Evolutionary conservation across 2,797 vertebrate species (phyloP).

Genomic region (Atherinosoma microstoma): DNA sequence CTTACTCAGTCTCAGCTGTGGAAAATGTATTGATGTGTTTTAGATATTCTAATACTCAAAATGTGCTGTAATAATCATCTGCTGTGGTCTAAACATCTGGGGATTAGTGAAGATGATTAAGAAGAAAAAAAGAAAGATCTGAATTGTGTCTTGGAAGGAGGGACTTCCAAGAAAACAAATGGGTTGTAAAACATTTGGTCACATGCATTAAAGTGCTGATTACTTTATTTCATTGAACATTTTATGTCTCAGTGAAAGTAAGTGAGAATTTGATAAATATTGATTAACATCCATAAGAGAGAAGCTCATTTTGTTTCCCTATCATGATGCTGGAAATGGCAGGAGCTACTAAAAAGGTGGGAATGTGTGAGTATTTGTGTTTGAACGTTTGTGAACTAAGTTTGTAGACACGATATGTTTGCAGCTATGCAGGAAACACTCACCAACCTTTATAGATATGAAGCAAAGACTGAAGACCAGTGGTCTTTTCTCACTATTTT

Average conservation of each 20-base stretch:
- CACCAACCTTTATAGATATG: neutral
- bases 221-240: neutral
- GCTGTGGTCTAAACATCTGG: neutral
- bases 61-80: conserved; percentile 23
- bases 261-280: neutral
- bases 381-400: neutral
- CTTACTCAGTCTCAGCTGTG: conserved; percentile 9
- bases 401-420: neutral
- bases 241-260: neutral
- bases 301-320: neutral
- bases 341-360: neutral
- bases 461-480: neutral
- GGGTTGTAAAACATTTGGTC: neutral
- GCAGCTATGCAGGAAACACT: neutral
- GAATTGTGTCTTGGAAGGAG: neutral
- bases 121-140: neutral
- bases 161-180: neutral
- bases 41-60: conserved; percentile 12
- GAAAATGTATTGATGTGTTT: conserved; percentile 13
- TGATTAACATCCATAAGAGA: neutral
- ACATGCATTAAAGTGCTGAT: neutral
- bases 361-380: neutral
- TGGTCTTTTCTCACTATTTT: neutral
- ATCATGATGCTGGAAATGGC: neutral
- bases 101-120: conserved; percentile 5